phyloP scores from a whole-genome alignment of 2,888 invertebrate species.

The Rhagophthalmus giganteus region DNA sequence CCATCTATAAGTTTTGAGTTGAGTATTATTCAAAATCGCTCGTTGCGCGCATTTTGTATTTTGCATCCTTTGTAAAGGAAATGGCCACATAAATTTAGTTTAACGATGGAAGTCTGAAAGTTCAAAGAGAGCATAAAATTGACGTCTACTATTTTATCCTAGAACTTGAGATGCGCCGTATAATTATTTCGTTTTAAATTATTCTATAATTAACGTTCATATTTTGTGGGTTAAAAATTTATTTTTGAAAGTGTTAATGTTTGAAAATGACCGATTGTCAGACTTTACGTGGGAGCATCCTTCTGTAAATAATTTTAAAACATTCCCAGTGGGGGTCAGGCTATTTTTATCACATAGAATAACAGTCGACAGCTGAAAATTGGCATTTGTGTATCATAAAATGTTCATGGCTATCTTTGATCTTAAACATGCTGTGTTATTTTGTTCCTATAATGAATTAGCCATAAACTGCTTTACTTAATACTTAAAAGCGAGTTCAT shows the following conservation, averaged over 20 bases:
- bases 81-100: not conserved
- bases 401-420: conserved; percentile 18
- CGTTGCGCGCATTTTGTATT: too few species aligned
- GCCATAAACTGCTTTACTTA: conserved; percentile 16
- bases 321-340: conserved; percentile 12
- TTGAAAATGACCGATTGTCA: conserved; percentile 19
- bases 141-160: not conserved
- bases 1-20: too few species aligned
- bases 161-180: too few species aligned
- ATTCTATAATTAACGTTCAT: not conserved
- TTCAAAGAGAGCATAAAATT: not conserved
- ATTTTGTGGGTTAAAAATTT: conserved; percentile 8
- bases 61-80: too few species aligned
- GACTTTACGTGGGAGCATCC: conserved; percentile 11
- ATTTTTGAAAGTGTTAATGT: conserved; percentile 10
- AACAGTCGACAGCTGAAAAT: conserved; percentile 28
- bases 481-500: not conserved
- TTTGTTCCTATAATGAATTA: conserved; percentile 10
- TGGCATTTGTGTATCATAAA: conserved; percentile 29
- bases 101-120: not conserved
- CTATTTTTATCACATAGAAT: conserved; percentile 22
- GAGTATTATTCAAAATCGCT: too few species aligned
- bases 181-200: not conserved
- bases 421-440: conserved; percentile 12
- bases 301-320: conserved; percentile 27